Base-by-base conservation (phyloP, 1,140 invertebrate genomes). In the Triops longicaudatus region DNA sequence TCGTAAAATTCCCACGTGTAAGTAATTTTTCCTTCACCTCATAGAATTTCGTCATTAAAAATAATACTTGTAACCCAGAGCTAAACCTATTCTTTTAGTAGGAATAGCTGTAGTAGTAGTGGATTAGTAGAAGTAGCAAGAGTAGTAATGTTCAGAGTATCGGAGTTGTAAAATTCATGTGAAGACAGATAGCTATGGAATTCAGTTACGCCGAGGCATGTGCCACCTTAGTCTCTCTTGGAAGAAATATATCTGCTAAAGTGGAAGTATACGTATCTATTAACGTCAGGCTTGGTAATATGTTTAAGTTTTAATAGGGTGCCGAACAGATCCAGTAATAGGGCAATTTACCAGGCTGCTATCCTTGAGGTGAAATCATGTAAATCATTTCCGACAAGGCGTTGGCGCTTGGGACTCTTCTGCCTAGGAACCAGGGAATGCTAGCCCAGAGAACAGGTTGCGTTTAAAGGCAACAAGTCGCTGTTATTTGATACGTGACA, bases 341-440 rank as follows among this genome's bases (percentile, higher is more conserved):
- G 50, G 50, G 50, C 50, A 63, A 63, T 63, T 63, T 63, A 63
- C 50, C 50, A 63, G 50, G 17, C 50, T 6, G 50, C 50, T 37
- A 63, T 63, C 22, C 50, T 22, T 14, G 17, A 6, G 50, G 14
- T 63, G 50, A 63, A 17, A 63, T 63, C 50, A 63, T 63, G 50
- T 63, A 63, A 63, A 63, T 63, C 50, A 63, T 63, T 63, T 63
- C 50, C 50, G 50, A 63, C 50, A 63, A 63, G 50, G 31, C 50
- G 10, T 63, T 9, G 17, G 50, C 50, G 50, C 17, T 17, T 6
- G 50, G n/a, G 50, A 63, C 9, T 22, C 50, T 63, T 63, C 50
- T 17, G 7, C 50, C 50, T 14, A 17, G 50, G 22, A 63, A 63
- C 10, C 50, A 10, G 31, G 31, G 31, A 9, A 14, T n/a, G 50